A percentile compares a stretch with the other conserved stretches of the same genome.
Evolutionary conservation across 2,113 vertebrate genomes (phyloP).

Genomic region (Burhinus bistriatus): DNA sequence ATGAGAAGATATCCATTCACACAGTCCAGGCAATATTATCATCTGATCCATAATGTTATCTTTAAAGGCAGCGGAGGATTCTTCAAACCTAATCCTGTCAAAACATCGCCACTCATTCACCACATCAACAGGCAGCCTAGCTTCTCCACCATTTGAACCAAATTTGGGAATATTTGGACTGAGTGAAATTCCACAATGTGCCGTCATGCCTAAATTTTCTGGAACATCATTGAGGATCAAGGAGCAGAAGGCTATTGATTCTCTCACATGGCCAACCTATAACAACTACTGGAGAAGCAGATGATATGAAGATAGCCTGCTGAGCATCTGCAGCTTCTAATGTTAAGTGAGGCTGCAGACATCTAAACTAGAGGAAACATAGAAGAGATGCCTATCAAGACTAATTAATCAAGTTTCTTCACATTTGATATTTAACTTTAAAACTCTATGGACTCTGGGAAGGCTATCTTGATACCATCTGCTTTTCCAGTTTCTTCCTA

Average conservation of each 20-base stretch:
- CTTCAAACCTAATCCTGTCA: background rate
- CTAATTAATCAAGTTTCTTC: background rate
- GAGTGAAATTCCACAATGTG: background rate
- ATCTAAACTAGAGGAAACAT: background rate
- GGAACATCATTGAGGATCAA: background rate
- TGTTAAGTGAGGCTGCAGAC: background rate
- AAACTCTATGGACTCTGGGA: background rate
- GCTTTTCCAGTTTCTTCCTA: background rate
- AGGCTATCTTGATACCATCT: background rate
- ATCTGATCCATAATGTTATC: background rate
- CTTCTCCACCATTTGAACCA: background rate
- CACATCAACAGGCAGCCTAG: background rate
- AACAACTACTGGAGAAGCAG: background rate
- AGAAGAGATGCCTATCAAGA: background rate
- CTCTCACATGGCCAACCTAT: background rate
- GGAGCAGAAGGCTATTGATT: background rate
- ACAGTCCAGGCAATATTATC: background rate
- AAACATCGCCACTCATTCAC: background rate
- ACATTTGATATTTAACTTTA: background rate
- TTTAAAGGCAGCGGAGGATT: background rate
- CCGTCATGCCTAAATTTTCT: background rate
- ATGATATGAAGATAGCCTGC: background rate
- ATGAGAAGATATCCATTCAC: background rate
- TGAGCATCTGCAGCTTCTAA: background rate
- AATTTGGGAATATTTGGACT: background rate